Evolutionary conservation across 2,888 invertebrate genomes (phyloP).

Genomic region (Andrena trimmerana): DNA sequence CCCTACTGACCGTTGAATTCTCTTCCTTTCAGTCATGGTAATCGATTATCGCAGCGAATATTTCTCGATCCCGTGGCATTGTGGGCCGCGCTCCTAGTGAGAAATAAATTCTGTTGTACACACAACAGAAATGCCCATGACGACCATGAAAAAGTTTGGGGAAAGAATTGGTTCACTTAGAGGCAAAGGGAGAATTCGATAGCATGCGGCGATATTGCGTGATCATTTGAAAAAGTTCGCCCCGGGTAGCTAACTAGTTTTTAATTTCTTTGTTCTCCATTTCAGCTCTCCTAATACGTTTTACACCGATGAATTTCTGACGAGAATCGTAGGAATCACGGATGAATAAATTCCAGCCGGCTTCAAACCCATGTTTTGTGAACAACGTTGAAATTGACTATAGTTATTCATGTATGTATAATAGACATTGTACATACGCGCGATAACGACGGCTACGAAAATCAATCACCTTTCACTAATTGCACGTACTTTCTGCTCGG

Average conservation of each 20-base stretch:
- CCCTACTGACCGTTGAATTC: conserved; percentile 64
- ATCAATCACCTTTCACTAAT: neutral
- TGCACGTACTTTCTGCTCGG: neutral
- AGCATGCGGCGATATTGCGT: conserved; percentile 53
- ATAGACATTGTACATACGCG: no score
- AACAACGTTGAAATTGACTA: conserved; percentile 8
- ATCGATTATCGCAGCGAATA: conserved; percentile 78
- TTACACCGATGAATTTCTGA: conserved; percentile 13
- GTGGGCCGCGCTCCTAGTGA: conserved; percentile 56
- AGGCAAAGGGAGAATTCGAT: conserved; percentile 42
- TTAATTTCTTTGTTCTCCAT: conserved; percentile 62
- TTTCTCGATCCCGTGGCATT: conserved; percentile 63
- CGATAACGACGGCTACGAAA: neutral
- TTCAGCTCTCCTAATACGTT: neutral
- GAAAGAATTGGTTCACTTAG: conserved; percentile 51
- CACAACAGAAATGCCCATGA: conserved; percentile 63
- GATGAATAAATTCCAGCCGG: conserved; percentile 33
- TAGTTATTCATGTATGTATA: neutral
- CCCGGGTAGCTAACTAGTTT: conserved; percentile 63
- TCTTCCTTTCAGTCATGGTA: conserved; percentile 75
- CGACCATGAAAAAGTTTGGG: conserved; percentile 56
- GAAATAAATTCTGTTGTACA: conserved; percentile 76
- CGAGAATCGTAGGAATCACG: conserved; percentile 56
- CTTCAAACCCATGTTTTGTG: neutral
- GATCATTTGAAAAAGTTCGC: conserved; percentile 50